A percentile compares a stretch with the other conserved stretches of the same genome.
These are phyloP conservation scores for Sciurus vulgaris DNA, from an alignment of 2,797 vertebrate species.

Conservation along the genomic window DNA sequence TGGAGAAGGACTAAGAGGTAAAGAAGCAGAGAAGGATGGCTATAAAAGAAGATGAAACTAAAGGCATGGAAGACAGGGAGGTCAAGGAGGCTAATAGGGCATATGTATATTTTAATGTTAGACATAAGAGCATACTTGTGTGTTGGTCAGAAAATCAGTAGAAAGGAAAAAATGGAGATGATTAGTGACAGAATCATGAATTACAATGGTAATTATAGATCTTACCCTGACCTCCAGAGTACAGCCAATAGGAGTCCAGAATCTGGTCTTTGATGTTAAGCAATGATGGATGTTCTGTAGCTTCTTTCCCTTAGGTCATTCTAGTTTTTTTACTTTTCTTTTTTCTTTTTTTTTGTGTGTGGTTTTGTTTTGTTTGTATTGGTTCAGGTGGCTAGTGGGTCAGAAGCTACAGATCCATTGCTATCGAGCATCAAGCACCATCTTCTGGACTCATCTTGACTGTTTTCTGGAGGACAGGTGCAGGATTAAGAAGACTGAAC, in stretches of 20 bases:
- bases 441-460: background rate
- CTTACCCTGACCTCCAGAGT: background rate
- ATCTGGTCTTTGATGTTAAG: background rate
- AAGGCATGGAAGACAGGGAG: background rate
- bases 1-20: background rate
- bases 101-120: background rate
- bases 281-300: background rate
- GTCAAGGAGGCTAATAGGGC: background rate
- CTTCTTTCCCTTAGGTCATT: background rate
- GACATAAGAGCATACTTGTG: background rate
- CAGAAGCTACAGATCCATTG: background rate
- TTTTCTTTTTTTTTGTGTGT: no score
- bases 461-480: background rate
- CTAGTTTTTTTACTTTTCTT: background rate
- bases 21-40: background rate
- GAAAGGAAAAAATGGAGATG: background rate
- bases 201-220: background rate
- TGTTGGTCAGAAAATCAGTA: background rate
- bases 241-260: background rate
- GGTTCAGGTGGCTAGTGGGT: background rate
- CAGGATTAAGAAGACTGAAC: background rate
- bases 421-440: background rate
- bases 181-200: background rate
- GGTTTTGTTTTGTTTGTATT: background rate
- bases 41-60: background rate